Conservation (phyloP, 1,140 invertebrate genomes). For the Oncopodura yosiiana region DNA sequence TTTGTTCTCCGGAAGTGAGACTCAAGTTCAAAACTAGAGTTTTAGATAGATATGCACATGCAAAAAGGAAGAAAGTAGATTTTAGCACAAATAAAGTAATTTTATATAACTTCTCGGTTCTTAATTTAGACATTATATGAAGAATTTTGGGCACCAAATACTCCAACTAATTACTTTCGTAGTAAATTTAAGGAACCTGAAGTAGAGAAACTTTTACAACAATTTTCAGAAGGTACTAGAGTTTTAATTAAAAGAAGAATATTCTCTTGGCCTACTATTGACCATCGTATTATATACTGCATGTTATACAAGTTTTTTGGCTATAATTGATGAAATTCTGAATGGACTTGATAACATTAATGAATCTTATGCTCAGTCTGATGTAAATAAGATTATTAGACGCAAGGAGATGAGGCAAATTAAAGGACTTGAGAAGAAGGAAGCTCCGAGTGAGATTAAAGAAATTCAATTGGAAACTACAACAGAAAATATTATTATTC, state of each 20-base stretch:
- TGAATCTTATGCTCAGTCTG: too few relatives aligned
- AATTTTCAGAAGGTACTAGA: background rate
- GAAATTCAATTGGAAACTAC: background rate
- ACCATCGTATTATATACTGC: background rate
- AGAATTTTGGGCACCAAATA: background rate
- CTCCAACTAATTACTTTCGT: background rate
- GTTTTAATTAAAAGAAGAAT: background rate
- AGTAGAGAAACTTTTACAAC: background rate
- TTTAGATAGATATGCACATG: too few relatives aligned
- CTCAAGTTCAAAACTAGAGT: too few relatives aligned
- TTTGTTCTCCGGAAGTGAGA: too few relatives aligned
- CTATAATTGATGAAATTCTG: constrained; percentile 8
- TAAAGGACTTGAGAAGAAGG: background rate
- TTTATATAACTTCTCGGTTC: too few relatives aligned
- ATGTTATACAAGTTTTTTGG: constrained; percentile 11
- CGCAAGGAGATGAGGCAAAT: background rate
- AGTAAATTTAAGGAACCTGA: background rate
- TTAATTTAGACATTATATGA: background rate
- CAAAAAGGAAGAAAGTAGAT: too few relatives aligned
- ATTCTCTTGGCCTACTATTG: constrained; percentile 1
- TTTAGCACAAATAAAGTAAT: too few relatives aligned
- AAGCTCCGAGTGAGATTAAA: background rate
- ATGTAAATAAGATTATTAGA: too few relatives aligned
- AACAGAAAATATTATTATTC: background rate
- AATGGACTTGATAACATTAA: background rate